Evolutionary conservation across 1,140 invertebrate genomes (phyloP), one percentile per base, ranked within the genome.

Genomic region (Batillaria attramentaria): DNA sequence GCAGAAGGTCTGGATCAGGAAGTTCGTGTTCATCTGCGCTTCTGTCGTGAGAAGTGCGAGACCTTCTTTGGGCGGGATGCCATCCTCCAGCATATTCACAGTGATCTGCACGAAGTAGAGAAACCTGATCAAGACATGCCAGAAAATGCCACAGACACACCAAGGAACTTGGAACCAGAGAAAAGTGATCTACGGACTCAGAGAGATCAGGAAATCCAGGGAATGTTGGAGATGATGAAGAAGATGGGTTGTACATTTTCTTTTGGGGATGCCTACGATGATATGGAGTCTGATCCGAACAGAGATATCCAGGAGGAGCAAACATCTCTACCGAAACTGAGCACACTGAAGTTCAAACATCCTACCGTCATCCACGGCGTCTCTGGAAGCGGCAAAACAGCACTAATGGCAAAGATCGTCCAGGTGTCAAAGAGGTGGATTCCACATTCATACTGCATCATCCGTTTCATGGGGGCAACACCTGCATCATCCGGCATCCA

Each of bases 21-120:
- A 91, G 96, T 98, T 72, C 92, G 98, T n/a, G 97, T 98, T 87
- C 97, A 99, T 93, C 92, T 98, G 13, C 96, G 98, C 85, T 97
- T 96, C 60, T 97, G 96, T 86, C 28, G 35, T 8, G 62, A 72
- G 8, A 82, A 81, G 73, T 78, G 82, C 50, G n/a, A 76, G 37
- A 28, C 57, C 31, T 86, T 86, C 33, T 88, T 82, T 83, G 87
- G 87, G 24, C 81, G 82, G 43, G 82, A 84, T 16, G 72, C 78
- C 13, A 39, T 82, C 18, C 79, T 87, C 24, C 62, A 81, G n/a
- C 62, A 74, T 35, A 66, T 86, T 5, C 60, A 82, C 46, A 72
- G 42, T 37, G 65, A 69, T 8, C 28, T 84, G 31, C 3, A 75
- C 57, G 50, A 79, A 43, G 33, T 69, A 62, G 74, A 82, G 69